Evolutionary conservation across 2,888 invertebrate species (phyloP), one percentile per base, ranked within the genome.

Genomic region (Pedicia rivosa): DNA sequence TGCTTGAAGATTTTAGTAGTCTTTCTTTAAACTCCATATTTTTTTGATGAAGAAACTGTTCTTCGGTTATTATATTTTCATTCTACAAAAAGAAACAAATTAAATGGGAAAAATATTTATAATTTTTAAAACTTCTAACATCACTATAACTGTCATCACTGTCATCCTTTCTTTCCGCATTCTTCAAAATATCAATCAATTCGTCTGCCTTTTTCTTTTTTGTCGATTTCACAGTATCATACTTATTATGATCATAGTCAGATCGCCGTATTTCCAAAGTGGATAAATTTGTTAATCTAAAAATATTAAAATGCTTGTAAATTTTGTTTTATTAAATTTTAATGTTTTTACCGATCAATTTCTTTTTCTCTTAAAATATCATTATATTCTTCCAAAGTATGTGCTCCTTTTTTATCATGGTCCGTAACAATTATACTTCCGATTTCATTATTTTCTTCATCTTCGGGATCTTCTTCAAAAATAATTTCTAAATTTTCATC

Each of bases 331-430:
- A n/a, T n/a, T n/a, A n/a, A n/a, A n/a, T n/a, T n/a, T n/a, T n/a
- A n/a, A n/a, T n/a, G n/a, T n/a, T n/a, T n/a, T n/a, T n/a, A 56
- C 55, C 55, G 47, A 27, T 56, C 50, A 13, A 57, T 56, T 48
- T 57, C 55, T 32, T 52, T 55, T 8, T 20, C 20, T 20, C 20
- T 20, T 20, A 20, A 20, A 6, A 20, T 6, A 20, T 20, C 20
- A 20, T 20, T 20, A 5, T 20, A 8, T 8, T 20, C 20, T 20
- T 20, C 20, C 20, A 6, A 5, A 20, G 20, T 20, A 6, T 20
- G 5, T 20, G 6, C 20, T 20, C 8, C 20, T 20, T 6, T 6
- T 20, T 20, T 20, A 20, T 20, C 20, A 20, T 5, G n/a, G n/a
- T n/a, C n/a, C n/a, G n/a, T n/a, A n/a, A n/a, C n/a, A n/a, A n/a